Percentiles rank a stretch among this genome's conserved stretches.
Conservation (phyloP, 2,888 invertebrate species). For the Alentia gelatinosa region DNA sequence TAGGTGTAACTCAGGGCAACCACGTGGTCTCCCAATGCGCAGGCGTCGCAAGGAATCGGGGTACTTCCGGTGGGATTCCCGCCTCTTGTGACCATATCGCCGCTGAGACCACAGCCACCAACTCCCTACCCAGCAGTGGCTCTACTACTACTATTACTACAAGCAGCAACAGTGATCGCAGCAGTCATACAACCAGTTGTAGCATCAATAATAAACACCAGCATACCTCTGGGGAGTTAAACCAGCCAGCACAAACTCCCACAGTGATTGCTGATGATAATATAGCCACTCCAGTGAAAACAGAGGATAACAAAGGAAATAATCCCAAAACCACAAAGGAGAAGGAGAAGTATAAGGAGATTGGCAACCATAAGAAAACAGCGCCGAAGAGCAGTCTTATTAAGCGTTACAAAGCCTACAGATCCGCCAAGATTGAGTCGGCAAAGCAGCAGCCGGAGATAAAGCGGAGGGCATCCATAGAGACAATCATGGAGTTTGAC, state of each 20-base stretch:
- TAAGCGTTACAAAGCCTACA: slow-evolving; percentile 24
- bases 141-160: neutral
- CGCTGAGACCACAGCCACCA: neutral
- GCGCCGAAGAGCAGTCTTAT: neutral
- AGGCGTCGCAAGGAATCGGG: neutral
- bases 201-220: neutral
- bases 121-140: neutral
- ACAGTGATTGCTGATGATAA: neutral
- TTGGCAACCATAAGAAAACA: neutral
- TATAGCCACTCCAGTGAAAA: neutral
- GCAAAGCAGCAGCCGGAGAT: neutral
- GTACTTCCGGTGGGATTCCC: neutral
- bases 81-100: neutral
- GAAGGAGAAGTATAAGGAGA: neutral
- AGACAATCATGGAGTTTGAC: slow-evolving; percentile 44
- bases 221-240: no score
- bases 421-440: neutral
- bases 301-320: no score
- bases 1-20: neutral
- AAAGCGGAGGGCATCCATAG: slow-evolving; percentile 25
- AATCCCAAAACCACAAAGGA: neutral
- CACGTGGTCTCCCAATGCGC: neutral
- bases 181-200: neutral
- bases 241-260: neutral
- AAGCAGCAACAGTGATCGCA: neutral